Conservation (phyloP, 2,888 invertebrate species). For the Trissoscelio sp. region DNA sequence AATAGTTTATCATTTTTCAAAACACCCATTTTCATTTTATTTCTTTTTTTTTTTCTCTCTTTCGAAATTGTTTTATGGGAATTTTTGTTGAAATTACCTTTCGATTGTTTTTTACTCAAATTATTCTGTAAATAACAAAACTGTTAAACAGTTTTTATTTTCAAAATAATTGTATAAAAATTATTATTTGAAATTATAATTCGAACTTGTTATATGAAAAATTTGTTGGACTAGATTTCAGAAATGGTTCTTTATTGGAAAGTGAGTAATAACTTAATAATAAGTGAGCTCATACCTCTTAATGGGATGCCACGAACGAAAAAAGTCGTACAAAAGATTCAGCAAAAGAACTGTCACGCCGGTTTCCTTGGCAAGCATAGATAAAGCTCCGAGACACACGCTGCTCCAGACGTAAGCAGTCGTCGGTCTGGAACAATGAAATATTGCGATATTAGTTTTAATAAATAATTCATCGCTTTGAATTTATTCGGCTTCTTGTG, state of each 20-base stretch:
- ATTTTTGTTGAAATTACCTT: too few species aligned
- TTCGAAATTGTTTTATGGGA: too few species aligned
- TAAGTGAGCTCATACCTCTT: conserved; percentile 85
- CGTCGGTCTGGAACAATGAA: conserved; percentile 81
- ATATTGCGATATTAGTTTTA: conserved; percentile 46
- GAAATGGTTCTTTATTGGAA: background rate
- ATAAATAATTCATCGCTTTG: conserved; percentile 40
- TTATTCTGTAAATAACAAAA: too few species aligned
- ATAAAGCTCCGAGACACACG: conserved; percentile 88
- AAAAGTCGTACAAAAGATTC: conserved; percentile 91
- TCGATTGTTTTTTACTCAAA: too few species aligned
- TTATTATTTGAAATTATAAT: too few species aligned
- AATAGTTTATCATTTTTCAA: conserved; percentile 35
- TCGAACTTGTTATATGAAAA: too few species aligned
- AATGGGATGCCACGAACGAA: conserved; percentile 88
- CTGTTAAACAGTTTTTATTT: too few species aligned
- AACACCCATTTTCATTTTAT: background rate
- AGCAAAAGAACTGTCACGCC: conserved; percentile 92
- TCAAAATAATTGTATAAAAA: too few species aligned
- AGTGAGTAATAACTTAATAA: conserved; percentile 30
- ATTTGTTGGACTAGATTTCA: too few species aligned
- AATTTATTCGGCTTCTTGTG: conserved; percentile 13
- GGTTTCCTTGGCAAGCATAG: conserved; percentile 95
- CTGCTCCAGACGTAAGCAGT: conserved; percentile 87
- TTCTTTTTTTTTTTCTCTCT: too few species aligned